Conservation (phyloP, 2,797 vertebrate species). For the Acanthurus lineatus region DNA sequence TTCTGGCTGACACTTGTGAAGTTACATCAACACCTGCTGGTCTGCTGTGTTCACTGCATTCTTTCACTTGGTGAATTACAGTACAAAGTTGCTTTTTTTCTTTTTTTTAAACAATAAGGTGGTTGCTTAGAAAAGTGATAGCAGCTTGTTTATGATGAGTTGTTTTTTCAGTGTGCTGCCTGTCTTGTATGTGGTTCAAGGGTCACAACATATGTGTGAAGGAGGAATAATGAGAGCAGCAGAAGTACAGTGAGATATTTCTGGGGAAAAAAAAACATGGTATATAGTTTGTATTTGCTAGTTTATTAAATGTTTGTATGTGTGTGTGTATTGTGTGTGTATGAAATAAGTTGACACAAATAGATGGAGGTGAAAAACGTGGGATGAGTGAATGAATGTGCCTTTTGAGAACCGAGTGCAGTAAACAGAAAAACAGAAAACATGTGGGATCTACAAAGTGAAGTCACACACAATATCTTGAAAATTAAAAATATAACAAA, state of each 20-base stretch:
- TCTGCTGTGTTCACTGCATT: conserved; percentile 28
- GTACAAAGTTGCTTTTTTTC: background rate
- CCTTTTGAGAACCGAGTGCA: background rate
- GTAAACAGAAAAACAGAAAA: background rate
- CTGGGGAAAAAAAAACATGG: background rate
- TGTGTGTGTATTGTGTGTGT: background rate
- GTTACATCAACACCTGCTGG: conserved; percentile 51
- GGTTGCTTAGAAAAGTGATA: background rate
- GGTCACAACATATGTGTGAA: conserved; percentile 14
- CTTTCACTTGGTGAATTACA: background rate
- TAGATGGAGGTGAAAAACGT: conserved; percentile 11
- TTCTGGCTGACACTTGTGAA: conserved; percentile 30
- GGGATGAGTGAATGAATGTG: background rate
- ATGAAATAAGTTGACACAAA: conserved; percentile 7
- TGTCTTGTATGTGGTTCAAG: background rate
- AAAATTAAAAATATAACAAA: background rate
- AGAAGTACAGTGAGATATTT: conserved; percentile 4
- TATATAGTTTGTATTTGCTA: background rate
- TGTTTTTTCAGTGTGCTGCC: background rate
- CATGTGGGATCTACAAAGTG: background rate
- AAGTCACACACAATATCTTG: background rate
- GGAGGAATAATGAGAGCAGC: conserved; percentile 15
- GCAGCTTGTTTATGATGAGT: background rate
- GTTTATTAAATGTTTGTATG: conserved; percentile 1
- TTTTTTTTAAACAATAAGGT: background rate